A percentile compares a stretch with the other conserved stretches of the same genome.
phyloP scores from a whole-genome alignment of 2,113 vertebrate species.

The Pachypanchax playfairii region DNA sequence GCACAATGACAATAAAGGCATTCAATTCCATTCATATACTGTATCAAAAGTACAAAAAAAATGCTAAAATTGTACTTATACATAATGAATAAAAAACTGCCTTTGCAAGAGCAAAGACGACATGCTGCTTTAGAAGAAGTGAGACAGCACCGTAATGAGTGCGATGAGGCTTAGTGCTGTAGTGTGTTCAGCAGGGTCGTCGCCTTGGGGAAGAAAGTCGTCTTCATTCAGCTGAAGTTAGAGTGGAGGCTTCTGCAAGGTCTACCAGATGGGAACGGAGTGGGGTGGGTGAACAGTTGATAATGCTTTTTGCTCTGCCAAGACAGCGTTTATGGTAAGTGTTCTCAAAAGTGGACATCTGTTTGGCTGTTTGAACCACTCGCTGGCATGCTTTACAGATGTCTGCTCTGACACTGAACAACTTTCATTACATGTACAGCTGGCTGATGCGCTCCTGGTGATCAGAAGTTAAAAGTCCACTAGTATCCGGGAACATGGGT shows the following conservation, averaged over 20 bases:
- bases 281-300: neutral
- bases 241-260: neutral
- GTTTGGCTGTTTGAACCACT: neutral
- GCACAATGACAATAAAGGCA: too few relatives aligned
- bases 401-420: neutral
- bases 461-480: neutral
- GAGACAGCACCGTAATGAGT: neutral
- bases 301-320: neutral
- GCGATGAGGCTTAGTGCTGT: neutral
- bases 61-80: neutral
- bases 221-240: neutral
- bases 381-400: neutral
- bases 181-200: constrained; percentile 2
- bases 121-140: neutral
- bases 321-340: constrained; percentile 1
- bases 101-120: neutral
- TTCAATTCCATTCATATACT: too few relatives aligned
- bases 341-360: constrained; percentile 12
- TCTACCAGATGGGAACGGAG: constrained; percentile 6
- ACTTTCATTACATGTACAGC: neutral
- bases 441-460: neutral
- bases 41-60: neutral
- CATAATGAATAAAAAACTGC: neutral
- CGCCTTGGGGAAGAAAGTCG: neutral
- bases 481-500: neutral